Conservation (phyloP, 2,888 invertebrate genomes). For the Cheilosia variabilis region DNA sequence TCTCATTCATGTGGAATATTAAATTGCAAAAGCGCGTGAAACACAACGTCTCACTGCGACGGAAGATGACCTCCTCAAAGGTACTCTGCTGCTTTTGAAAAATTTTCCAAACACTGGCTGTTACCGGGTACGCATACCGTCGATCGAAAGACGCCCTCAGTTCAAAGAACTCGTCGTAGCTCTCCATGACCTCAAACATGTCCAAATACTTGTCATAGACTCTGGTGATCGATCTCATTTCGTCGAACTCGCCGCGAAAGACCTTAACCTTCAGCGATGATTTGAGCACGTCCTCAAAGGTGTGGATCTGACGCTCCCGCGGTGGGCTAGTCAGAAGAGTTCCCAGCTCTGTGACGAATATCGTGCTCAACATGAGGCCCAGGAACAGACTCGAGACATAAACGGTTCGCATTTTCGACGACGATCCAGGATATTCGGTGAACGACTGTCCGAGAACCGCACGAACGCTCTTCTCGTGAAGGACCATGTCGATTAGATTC, state of each 20-base stretch:
- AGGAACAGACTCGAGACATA: neutral
- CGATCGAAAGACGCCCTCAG: neutral
- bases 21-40: neutral
- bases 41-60: slow-evolving; percentile 5
- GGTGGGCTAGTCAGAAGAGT: slow-evolving; percentile 14
- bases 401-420: slow-evolving; percentile 16
- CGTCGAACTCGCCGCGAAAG: neutral
- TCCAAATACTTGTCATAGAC: neutral
- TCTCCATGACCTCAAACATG: neutral
- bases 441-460: slow-evolving; percentile 20
- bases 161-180: neutral
- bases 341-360: slow-evolving; percentile 1
- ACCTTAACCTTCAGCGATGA: neutral
- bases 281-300: slow-evolving; percentile 7
- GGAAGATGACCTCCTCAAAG: neutral
- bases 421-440: neutral
- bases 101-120: neutral
- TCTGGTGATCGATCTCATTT: neutral
- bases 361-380: slow-evolving; percentile 10
- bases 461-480: slow-evolving; percentile 15
- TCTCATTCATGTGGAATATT: slow-evolving; percentile 5
- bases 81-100: slow-evolving; percentile 2
- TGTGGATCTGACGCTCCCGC: neutral
- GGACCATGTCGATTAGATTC: neutral
- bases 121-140: neutral